Evolutionary conservation across 1,140 invertebrate species (phyloP), one percentile per base, ranked within the genome.

Genomic region (Penaeus indicus): DNA sequence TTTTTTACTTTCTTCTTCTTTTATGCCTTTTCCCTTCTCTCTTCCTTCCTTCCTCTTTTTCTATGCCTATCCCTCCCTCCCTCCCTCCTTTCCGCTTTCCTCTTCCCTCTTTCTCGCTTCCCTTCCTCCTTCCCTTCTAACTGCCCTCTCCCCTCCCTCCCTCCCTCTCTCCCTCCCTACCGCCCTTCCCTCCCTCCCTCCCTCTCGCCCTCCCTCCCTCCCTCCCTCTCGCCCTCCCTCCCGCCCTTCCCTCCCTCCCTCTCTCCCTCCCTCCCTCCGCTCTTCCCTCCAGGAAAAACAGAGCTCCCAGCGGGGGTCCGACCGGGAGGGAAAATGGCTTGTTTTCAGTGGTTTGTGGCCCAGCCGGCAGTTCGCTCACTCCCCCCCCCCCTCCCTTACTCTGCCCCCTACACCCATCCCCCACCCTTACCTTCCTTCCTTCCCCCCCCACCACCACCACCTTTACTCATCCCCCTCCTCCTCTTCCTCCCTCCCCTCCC

Each of bases 211-310:
- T 18, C 21, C 67, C 27, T 75, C n/a, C 69, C 25, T 38, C 38
- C 69, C 25, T n/a, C 25, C n/a, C 38, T 38, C 61, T 13, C 38
- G 32, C 69, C 69, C 38, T 75, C 25, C 25, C n/a, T 75, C n/a
- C 38, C n/a, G 8, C 69, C 38, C n/a, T 27, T 75, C n/a, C 38
- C n/a, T 27, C 69, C 38, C n/a, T 27, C 69, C 38, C n/a, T 75
- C 69, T 19, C 69, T 75, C 69, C 38, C 69, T 75, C 69, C 38
- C 69, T 75, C 69, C 38, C 69, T 75, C 69, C 25, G n/a, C 38
- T 21, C 61, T 61, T 63, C 25, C 27, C n/a, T 61, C 80, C 78
- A 47, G 80, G 80, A 82, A 82, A 62, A 82, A 82, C 80, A 82
- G 80, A 62, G 80, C 21, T 2, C 80, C 0, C 80, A 82, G 80